Evolutionary conservation across 2,888 invertebrate genomes (phyloP), one percentile per base, ranked within the genome.

Genomic region (Abscondita cerata): DNA sequence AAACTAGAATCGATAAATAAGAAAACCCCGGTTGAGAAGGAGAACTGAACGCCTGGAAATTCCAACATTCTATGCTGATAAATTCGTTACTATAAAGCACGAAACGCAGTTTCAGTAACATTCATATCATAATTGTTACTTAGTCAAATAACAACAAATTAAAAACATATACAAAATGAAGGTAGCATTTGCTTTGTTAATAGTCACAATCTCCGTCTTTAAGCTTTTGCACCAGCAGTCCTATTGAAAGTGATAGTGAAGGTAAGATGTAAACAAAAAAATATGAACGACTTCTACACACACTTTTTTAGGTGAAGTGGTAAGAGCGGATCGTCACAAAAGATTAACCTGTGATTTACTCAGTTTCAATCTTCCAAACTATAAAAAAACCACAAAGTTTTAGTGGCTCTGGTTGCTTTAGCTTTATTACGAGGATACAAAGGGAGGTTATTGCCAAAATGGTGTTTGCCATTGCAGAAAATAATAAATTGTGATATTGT

Each of bases 341-440:
- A 73, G 82, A 54, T 78, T 78, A 12, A 82, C 82, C n/a, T 83
- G 83, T 52, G 82, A 82, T 70, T 69, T 82, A 1, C 65, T 76
- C 0, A 75, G 75, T 54, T 67, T 70, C 68, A 72, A 63, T 68
- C 68, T 6, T 64, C 56, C 38, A 73, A 74, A 19, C 64, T 81
- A 20, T 77, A 78, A 60, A 56, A 78, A 4, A 79, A 80, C 8
- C 75, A 82, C 53, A 69, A 80, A 2, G 81, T 79, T 44, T 83
- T 82, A 67, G 82, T 80, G 0, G 73, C 75, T 3, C 80, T n/a
- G n/a, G 82, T 56, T 83, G 82, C 31, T n/a, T 11, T 82, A 0
- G 55, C 62, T n/a, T 20, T 65, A 11, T 12, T 68, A 1, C 69
- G 67, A 19, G 68, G 77, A 8, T 76, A 62, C 38, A 57, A 41